Evolutionary conservation across 2,888 invertebrate genomes (phyloP), one percentile per base, ranked within the genome.

Genomic region (Mythimna loreyi): DNA sequence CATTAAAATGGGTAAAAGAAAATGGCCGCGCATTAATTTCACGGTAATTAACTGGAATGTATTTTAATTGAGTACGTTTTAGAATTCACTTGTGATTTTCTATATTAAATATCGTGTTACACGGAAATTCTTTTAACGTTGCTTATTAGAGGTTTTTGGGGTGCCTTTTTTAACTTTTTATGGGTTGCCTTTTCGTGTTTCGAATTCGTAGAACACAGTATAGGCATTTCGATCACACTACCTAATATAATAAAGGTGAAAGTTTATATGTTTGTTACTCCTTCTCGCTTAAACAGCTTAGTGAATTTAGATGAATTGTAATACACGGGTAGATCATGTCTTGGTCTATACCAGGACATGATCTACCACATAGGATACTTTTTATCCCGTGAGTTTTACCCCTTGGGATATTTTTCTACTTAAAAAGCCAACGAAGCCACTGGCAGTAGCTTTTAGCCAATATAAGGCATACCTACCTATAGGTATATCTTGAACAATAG

Each of bases 41-140:
- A 82, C 70, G 84, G 67, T n/a, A 81, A 81, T 82, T 83, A 82
- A 72, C 45, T 55, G 52, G 58, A 49, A 75, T 75, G 67, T 64
- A 75, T 58, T 73, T 66, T 67, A 69, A 67, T 64, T 74, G 53
- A n/a, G 63, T 47, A 53, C 28, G 52, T 40, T 67, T 63, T 52
- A 53, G 64, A 58, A 45, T 60, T 60, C 57, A 49, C 49, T 33
- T 56, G 30, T 30, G 55, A 16, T 33, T 70, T 28, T 47, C 43
- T 55, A 40, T 52, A 59, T 62, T n/a, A 55, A 69, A 70, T 70
- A 50, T 33, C 40, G 23, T 36, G 40, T n/a, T 50, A 58, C 43
- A 58, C 6, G 30, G 62, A 60, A 52, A 36, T 43, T 52, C 11
- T 49, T 60, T 49, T 58, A 53, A 49, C 50, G 11, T 28, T 55